Evolutionary conservation across 2,888 invertebrate genomes (phyloP).

Genomic region (Cistogaster globosa): DNA sequence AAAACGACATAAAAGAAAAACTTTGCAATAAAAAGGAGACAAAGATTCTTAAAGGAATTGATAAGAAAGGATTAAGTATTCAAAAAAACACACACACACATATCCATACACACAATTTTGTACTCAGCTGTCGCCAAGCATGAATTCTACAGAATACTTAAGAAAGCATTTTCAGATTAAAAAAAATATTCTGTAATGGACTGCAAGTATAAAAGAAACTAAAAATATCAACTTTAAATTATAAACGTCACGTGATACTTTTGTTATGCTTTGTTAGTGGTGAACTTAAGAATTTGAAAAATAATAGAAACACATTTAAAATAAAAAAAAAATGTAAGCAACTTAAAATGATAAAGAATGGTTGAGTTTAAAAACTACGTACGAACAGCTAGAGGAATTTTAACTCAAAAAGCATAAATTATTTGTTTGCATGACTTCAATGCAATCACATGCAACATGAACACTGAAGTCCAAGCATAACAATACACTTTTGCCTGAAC

Average conservation of each 20-base stretch:
- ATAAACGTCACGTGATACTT: conserved; percentile 66
- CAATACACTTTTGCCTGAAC: not conserved
- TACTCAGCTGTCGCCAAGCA: not conserved
- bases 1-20: not conserved
- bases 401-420: conserved; percentile 46
- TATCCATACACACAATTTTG: not conserved
- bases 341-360: conserved; percentile 23
- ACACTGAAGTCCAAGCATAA: not conserved
- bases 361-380: not conserved
- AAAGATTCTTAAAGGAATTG: conserved; percentile 6
- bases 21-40: not conserved
- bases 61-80: conserved; percentile 42
- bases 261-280: conserved; percentile 65
- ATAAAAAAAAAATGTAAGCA: conserved; percentile 4
- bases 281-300: conserved; percentile 37
- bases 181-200: not conserved
- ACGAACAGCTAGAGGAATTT: not conserved
- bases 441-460: conserved; percentile 46
- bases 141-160: conserved; percentile 38
- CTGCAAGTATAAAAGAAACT: conserved; percentile 1
- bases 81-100: conserved; percentile 5
- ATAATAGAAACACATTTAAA: conserved; percentile 24
- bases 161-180: not conserved
- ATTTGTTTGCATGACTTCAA: conserved; percentile 59
- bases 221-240: conserved; percentile 39